Evolutionary conservation across 2,888 invertebrate genomes (phyloP).

Genomic region (Calliscelio sp.): DNA sequence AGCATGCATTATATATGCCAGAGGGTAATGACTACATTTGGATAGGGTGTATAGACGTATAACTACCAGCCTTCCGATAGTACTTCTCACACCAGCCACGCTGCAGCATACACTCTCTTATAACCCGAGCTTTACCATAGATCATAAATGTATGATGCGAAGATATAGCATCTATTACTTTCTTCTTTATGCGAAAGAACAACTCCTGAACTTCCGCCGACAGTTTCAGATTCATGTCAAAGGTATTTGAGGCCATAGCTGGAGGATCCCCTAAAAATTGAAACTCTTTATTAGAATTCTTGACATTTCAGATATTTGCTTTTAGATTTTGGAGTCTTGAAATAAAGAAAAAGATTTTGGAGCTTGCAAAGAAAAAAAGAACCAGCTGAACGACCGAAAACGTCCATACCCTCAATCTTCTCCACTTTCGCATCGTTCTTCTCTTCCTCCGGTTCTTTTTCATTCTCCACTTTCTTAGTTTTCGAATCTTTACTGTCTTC

Average conservation of each 20-base stretch:
- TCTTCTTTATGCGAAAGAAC: conserved; percentile 81
- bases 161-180: conserved; percentile 82
- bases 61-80: conserved; percentile 76
- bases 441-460: conserved; percentile 10
- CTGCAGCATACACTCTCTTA: conserved; percentile 82
- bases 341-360: too few species aligned
- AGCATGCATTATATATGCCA: background rate
- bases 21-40: too few species aligned
- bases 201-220: conserved; percentile 81
- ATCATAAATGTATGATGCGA: conserved; percentile 83
- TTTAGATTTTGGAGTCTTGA: too few species aligned
- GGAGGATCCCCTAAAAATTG: background rate
- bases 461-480: conserved; percentile 9
- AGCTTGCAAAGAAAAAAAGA: background rate
- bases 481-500: background rate
- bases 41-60: background rate
- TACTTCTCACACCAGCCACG: conserved; percentile 85
- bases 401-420: conserved; percentile 26
- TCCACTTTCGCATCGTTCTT: conserved; percentile 19
- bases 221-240: conserved; percentile 40
- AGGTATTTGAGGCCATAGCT: background rate
- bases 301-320: too few species aligned
- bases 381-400: conserved; percentile 19
- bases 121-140: conserved; percentile 82
- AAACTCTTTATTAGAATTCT: background rate